Percentiles rank a stretch among this genome's conserved stretches.
Conservation (phyloP, 2,113 vertebrate species). For the Cebus imitator region DNA sequence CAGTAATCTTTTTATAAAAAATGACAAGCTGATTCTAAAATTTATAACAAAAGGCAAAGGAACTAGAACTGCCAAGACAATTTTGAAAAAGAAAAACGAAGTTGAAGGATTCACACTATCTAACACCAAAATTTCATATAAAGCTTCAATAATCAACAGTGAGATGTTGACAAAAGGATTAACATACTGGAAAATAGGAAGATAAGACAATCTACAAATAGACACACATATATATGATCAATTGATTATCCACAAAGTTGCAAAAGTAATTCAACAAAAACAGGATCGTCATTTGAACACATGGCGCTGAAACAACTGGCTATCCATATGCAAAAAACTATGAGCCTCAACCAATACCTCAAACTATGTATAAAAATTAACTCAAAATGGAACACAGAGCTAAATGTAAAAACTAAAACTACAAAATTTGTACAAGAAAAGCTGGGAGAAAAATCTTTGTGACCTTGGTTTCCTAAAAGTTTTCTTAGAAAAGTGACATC, state of each 20-base stretch:
- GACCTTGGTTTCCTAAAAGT: neutral
- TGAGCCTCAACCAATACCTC: neutral
- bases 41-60: neutral
- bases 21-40: neutral
- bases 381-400: neutral
- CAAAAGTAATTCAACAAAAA: neutral
- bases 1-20: neutral
- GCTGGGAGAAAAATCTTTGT: neutral
- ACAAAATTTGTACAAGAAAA: neutral
- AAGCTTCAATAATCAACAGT: neutral
- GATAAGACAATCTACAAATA: neutral
- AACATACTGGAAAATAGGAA: neutral
- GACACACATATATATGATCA: neutral
- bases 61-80: neutral
- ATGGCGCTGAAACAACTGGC: neutral
- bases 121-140: neutral
- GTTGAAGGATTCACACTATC: neutral
- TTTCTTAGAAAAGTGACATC: neutral
- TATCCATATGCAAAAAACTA: neutral
- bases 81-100: neutral
- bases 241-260: neutral
- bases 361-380: slow-evolving; percentile 5
- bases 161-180: neutral
- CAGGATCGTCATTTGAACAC: neutral
- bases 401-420: neutral